phyloP scores from a whole-genome alignment of 2,888 invertebrate species.

The Eurytoma adleriae region DNA sequence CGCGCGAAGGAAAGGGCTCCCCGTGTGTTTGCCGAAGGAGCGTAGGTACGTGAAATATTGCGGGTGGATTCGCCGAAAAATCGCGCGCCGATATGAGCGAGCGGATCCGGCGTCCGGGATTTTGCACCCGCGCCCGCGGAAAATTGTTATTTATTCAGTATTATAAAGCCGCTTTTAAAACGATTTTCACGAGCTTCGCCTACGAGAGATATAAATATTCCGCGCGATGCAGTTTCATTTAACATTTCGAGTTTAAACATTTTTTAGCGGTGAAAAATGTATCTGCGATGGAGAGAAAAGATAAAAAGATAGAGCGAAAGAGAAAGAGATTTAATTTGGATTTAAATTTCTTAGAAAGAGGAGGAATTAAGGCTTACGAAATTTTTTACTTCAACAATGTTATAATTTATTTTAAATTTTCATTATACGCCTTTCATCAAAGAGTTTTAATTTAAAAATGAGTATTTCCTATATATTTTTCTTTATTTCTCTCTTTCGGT shows the following conservation, averaged over 20 bases:
- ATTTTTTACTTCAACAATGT: no score
- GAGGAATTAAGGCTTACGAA: no score
- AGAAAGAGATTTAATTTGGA: no score
- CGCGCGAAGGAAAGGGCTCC: neutral
- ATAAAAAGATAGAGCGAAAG: no score
- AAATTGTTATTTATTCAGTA: constrained; percentile 37
- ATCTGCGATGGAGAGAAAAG: neutral
- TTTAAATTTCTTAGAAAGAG: no score
- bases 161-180: constrained; percentile 16
- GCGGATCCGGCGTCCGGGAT: neutral
- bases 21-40: constrained; percentile 38
- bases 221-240: no score
- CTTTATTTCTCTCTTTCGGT: no score
- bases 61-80: constrained; percentile 24
- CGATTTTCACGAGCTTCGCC: neutral
- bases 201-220: neutral
- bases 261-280: neutral
- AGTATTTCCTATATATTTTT: no score
- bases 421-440: no score
- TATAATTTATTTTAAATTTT: no score
- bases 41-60: constrained; percentile 40
- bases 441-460: no score
- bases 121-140: neutral
- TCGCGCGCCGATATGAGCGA: constrained; percentile 2
- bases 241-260: no score